phyloP scores from a whole-genome alignment of 2,113 vertebrate genomes.

The Cebidichthys violaceus region DNA sequence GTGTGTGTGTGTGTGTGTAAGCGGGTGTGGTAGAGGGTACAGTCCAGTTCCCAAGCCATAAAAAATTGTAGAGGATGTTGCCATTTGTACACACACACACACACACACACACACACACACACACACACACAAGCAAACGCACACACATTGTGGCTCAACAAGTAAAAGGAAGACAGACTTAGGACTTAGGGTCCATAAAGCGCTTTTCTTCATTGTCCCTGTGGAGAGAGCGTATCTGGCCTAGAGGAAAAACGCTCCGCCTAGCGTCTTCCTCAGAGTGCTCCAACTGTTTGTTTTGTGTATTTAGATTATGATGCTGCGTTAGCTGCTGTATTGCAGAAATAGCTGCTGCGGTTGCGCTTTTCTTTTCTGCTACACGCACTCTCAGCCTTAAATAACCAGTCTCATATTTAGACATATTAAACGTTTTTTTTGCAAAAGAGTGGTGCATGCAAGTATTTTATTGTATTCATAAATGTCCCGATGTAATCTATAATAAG shows the following conservation, averaged over 20 bases:
- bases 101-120: background rate
- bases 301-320: background rate
- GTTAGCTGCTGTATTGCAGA: background rate
- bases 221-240: no score
- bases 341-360: no score
- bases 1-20: background rate
- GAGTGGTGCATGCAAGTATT: no score
- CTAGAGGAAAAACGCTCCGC: no score
- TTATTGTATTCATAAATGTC: no score
- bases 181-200: background rate
- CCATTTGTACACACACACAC: background rate
- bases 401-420: background rate
- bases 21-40: conserved; percentile 7
- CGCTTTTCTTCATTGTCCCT: background rate
- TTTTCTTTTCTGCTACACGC: background rate
- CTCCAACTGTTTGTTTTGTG: background rate
- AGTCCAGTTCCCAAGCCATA: conserved; percentile 33
- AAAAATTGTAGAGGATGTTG: conserved; percentile 35
- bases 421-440: no score
- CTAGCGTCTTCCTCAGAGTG: background rate
- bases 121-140: background rate
- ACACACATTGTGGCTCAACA: background rate
- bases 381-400: background rate
- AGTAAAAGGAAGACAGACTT: background rate
- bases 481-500: no score